Conservation (phyloP, 37 sponge, comb jelly and placozoan species). For the Spongilla lacustris region DNA sequence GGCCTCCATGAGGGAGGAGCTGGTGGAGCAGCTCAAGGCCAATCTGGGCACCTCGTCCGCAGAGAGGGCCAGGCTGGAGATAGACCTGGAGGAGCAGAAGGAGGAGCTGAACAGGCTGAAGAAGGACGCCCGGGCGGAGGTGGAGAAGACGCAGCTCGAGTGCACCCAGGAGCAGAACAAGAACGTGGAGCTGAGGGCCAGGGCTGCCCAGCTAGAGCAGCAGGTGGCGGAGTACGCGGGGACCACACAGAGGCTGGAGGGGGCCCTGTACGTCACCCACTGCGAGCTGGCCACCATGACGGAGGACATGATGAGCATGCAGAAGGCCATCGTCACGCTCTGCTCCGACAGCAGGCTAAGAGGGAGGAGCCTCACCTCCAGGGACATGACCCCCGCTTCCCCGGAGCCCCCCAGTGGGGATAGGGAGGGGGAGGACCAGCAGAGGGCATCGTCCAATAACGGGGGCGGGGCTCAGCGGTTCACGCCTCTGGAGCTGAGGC, state of each 20-base stretch:
- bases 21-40: slow-evolving; percentile 51
- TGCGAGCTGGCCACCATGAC: slow-evolving; percentile 34
- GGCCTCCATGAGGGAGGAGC: slow-evolving; percentile 47
- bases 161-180: slow-evolving; percentile 23
- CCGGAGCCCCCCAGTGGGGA: not conserved
- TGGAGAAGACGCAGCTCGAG: slow-evolving; percentile 61
- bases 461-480: not conserved
- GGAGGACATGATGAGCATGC: slow-evolving; percentile 43
- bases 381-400: not conserved
- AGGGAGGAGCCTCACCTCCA: not conserved
- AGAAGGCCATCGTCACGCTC: slow-evolving; percentile 33
- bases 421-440: not conserved
- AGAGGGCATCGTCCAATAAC: not conserved
- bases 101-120: slow-evolving; percentile 46
- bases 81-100: slow-evolving; percentile 59
- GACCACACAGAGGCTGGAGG: slow-evolving; percentile 38
- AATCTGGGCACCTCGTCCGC: slow-evolving; percentile 26
- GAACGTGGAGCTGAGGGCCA: slow-evolving; percentile 33
- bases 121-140: slow-evolving; percentile 16
- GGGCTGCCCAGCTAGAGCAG: slow-evolving; percentile 28
- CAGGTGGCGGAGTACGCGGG: not conserved
- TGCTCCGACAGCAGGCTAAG: not conserved
- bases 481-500: slow-evolving; percentile 17
- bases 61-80: slow-evolving; percentile 58
- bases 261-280: slow-evolving; percentile 33